A percentile compares a stretch with the other conserved stretches of the same genome.
These are phyloP conservation scores for Narcine bancroftii DNA, from an alignment of 2,113 vertebrate species.

Conservation along the genomic window DNA sequence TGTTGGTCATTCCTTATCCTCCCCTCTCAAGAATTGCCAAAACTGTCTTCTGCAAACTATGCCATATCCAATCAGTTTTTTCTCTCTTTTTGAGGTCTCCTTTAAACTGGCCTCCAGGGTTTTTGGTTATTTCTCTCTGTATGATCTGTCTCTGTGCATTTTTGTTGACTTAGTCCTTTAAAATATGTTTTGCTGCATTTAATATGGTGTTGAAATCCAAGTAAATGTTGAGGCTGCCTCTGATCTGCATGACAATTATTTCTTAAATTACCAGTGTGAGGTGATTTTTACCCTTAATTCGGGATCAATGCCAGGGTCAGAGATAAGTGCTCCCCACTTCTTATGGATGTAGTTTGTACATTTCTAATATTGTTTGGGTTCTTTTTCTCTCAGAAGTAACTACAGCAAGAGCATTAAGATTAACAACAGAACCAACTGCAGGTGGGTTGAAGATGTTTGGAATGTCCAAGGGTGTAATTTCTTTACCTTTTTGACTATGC, in stretches of 20 bases:
- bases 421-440: neutral
- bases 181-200: neutral
- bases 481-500: too few relatives aligned
- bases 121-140: neutral
- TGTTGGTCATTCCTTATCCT: neutral
- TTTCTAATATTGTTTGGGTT: constrained; percentile 28
- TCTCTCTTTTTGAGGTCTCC: neutral
- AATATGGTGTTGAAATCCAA: neutral
- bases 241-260: neutral
- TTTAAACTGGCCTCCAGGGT: neutral
- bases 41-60: neutral
- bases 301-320: neutral
- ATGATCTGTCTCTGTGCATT: neutral
- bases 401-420: neutral
- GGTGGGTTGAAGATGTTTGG: neutral
- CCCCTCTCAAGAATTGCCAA: neutral
- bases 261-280: neutral
- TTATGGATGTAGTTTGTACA: neutral
- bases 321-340: neutral
- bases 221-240: neutral
- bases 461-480: neutral
- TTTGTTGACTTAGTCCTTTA: neutral
- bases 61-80: neutral
- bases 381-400: neutral
- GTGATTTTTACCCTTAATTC: neutral